phyloP scores from a whole-genome alignment of 2,113 vertebrate genomes.

The Pygathrix nemaeus region DNA sequence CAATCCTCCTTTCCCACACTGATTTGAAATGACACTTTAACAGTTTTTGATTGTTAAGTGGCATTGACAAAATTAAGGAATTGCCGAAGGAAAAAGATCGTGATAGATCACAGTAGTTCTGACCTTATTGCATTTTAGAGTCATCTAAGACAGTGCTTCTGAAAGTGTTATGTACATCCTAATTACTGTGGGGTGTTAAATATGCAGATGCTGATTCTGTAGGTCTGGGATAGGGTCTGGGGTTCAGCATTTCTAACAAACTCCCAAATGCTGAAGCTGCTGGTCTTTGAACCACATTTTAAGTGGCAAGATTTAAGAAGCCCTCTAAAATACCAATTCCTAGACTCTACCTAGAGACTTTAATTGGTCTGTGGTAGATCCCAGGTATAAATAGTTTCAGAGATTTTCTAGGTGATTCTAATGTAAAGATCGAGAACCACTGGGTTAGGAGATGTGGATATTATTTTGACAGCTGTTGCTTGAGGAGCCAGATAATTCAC shows the following conservation, averaged over 20 bases:
- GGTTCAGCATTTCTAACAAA: constrained; percentile 16
- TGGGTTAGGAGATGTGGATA: not conserved
- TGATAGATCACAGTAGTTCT: not conserved
- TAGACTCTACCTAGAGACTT: not conserved
- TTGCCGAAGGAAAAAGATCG: not conserved
- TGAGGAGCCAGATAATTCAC: not conserved
- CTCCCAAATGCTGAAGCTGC: not conserved
- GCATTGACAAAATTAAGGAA: not conserved
- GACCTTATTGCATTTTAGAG: not conserved
- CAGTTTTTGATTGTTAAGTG: constrained; percentile 9
- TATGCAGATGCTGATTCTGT: not conserved
- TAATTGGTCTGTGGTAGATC: not conserved
- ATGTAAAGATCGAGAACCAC: not conserved
- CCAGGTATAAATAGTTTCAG: not conserved
- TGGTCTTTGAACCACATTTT: constrained; percentile 11
- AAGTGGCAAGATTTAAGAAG: not conserved
- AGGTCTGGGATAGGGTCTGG: not conserved
- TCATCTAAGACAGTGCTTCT: not conserved
- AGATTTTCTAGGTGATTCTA: constrained; percentile 28
- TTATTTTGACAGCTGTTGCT: constrained; percentile 17
- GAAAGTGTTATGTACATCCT: not conserved
- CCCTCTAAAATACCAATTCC: not conserved
- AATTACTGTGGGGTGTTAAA: not conserved
- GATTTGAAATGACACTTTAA: not conserved
- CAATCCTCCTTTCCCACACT: not conserved